phyloP scores from a whole-genome alignment of 1,140 invertebrate genomes.

The Drosophila arizonae region DNA sequence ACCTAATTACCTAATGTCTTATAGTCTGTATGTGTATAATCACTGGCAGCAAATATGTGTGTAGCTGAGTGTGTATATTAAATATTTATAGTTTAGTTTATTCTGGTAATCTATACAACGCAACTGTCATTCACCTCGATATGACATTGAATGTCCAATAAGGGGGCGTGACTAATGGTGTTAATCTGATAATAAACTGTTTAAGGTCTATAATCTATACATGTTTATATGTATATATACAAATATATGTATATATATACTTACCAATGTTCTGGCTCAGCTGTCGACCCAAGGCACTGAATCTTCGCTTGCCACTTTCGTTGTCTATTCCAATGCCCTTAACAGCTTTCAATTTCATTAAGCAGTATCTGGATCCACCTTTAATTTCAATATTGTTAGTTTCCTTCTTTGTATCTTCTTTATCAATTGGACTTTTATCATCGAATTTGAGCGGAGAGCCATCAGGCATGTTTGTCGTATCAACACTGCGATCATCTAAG shows the following conservation, averaged over 20 bases:
- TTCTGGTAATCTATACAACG: constrained; percentile 29
- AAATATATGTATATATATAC: no score
- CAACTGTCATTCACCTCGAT: constrained; percentile 53
- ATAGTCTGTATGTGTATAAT: constrained; percentile 9
- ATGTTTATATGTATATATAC: no score
- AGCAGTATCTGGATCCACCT: not conserved
- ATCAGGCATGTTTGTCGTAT: not conserved
- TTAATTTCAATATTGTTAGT: not conserved
- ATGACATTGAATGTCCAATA: constrained; percentile 56
- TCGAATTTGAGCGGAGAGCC: not conserved
- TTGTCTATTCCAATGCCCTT: no score
- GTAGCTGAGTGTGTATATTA: not conserved
- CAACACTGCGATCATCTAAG: no score
- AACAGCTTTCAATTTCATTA: not conserved
- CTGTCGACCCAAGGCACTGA: no score
- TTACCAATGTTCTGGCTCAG: no score
- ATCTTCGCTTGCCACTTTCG: not conserved
- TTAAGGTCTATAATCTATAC: no score
- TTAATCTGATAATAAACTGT: constrained; percentile 1
- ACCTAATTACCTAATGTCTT: constrained; percentile 10
- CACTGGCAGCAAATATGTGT: constrained; percentile 13
- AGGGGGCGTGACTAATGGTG: not conserved
- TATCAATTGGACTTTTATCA: not conserved
- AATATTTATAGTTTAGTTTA: not conserved
- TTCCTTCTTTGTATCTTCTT: not conserved